Evolutionary conservation across 1,140 invertebrate species (phyloP), one percentile per base, ranked within the genome.

Genomic region (Berghia stephanieae): DNA sequence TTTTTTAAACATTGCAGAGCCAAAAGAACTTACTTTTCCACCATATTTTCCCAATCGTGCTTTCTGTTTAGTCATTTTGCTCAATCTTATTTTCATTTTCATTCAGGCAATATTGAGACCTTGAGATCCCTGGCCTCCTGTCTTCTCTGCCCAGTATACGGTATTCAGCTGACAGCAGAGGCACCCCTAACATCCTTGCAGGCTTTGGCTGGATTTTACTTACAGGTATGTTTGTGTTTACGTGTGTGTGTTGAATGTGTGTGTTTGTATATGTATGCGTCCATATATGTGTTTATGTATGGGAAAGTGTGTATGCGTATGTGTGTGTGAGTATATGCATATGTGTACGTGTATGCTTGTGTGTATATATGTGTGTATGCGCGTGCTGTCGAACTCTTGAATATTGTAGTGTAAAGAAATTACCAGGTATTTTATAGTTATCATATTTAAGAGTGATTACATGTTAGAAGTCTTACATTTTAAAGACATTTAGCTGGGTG

Each of bases 81-180:
- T 49, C 10, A 49, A 40, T 55, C 40, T n/a, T 57, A n/a, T 49
- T 43, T 52, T 68, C 18, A 36, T 63, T 16, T 44, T 69, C 24
- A 69, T 79, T 5, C 77, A 85, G 84, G 84, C 36, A 78, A 82
- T 31, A 72, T 74, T 0, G 60, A 72, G 60, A 69, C 76, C n/a
- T 46, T 86, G 69, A 21, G 78, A n/a, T 72, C 67, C 46, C 16
- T 88, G 36, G 81, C 82, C 2, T 49, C 43, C 16, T 90, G 93
- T 81, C 87, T 98, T 49, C 90, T 93, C 16, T 92, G 92, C 70
- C 94, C 95, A 34, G 95, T 96, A 42, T 97, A 94, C 90, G 97
- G 96, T 55, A 90, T 99, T 18, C 97, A 99, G 89, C 96, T 95
- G 88, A 94, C 94, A 1, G 89, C 90, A 67, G 91, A 93, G 40